Evolutionary conservation across 2,888 invertebrate genomes (phyloP).

Genomic region (Theristus sp.): DNA sequence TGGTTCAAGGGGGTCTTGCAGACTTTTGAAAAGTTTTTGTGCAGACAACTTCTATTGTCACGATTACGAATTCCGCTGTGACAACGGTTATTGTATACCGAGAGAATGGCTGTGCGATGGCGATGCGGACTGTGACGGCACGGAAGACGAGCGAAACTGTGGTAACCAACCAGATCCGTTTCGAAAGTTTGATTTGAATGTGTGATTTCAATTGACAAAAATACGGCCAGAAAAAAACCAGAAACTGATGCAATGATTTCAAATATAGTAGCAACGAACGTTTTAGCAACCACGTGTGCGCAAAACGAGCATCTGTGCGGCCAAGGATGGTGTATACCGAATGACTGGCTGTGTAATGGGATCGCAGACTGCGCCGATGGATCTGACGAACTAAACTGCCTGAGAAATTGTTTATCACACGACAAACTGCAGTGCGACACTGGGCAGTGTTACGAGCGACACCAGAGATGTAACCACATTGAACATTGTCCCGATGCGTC

Average conservation of each 20-base stretch:
- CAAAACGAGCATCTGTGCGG: slow-evolving; percentile 36
- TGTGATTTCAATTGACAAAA: too few relatives aligned
- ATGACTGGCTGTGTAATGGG: slow-evolving; percentile 28
- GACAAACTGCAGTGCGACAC: too few relatives aligned
- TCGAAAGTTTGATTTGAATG: too few relatives aligned
- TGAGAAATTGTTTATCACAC: too few relatives aligned
- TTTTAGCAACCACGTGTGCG: too few relatives aligned
- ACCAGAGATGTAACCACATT: slow-evolving; percentile 41
- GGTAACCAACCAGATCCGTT: slow-evolving; percentile 32
- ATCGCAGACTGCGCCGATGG: slow-evolving; percentile 16
- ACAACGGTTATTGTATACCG: slow-evolving; percentile 61
- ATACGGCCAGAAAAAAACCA: too few relatives aligned
- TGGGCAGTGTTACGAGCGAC: slow-evolving; percentile 2
- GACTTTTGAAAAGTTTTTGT: too few relatives aligned
- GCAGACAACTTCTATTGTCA: slow-evolving; percentile 7
- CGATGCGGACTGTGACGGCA: slow-evolving; percentile 76
- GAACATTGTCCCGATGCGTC: slow-evolving; percentile 44
- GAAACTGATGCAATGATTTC: background rate
- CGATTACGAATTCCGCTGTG: slow-evolving; percentile 53
- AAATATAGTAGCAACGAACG: background rate
- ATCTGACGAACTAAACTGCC: slow-evolving; percentile 17
- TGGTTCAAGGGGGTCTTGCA: too few relatives aligned
- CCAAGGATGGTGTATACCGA: slow-evolving; percentile 43
- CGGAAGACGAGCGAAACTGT: slow-evolving; percentile 68
- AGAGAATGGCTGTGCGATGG: slow-evolving; percentile 80